phyloP scores from a whole-genome alignment of 2,888 invertebrate species.

The Troides helena region DNA sequence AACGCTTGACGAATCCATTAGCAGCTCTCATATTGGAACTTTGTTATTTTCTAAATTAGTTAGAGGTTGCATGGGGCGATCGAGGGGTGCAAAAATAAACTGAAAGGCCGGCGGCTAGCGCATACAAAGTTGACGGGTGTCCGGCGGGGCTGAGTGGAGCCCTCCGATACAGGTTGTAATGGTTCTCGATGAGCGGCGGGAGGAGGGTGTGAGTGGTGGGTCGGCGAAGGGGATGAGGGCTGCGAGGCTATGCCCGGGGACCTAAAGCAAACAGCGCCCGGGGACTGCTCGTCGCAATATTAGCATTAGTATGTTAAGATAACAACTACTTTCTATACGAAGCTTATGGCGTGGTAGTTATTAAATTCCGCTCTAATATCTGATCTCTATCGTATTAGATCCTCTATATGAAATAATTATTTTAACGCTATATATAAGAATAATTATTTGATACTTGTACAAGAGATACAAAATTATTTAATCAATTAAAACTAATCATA shows the following conservation, averaged over 20 bases:
- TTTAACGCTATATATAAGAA: background rate
- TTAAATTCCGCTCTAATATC: constrained; percentile 23
- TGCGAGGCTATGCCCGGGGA: constrained; percentile 47
- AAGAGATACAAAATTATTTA: too few species aligned
- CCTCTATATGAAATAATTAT: background rate
- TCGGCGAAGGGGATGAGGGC: constrained; percentile 46
- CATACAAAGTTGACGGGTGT: constrained; percentile 65
- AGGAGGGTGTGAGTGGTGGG: constrained; percentile 33
- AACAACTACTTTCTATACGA: constrained; percentile 25
- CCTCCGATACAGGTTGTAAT: constrained; percentile 67
- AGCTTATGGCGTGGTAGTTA: constrained; percentile 11
- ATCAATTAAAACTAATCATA: too few species aligned
- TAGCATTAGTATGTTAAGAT: constrained; percentile 46
- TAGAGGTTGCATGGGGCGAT: constrained; percentile 39
- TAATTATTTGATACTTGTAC: too few species aligned
- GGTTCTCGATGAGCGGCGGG: constrained; percentile 50
- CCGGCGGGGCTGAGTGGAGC: constrained; percentile 68
- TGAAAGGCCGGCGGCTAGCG: constrained; percentile 50
- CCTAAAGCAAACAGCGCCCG: constrained; percentile 53
- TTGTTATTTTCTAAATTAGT: constrained; percentile 48
- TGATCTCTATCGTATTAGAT: background rate
- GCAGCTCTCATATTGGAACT: constrained; percentile 29
- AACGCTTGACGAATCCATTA: constrained; percentile 37
- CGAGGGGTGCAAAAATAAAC: constrained; percentile 49
- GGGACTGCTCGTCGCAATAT: constrained; percentile 57